Base-by-base conservation (phyloP, 2,797 vertebrate species). In the Sebastes iracundus region DNA sequence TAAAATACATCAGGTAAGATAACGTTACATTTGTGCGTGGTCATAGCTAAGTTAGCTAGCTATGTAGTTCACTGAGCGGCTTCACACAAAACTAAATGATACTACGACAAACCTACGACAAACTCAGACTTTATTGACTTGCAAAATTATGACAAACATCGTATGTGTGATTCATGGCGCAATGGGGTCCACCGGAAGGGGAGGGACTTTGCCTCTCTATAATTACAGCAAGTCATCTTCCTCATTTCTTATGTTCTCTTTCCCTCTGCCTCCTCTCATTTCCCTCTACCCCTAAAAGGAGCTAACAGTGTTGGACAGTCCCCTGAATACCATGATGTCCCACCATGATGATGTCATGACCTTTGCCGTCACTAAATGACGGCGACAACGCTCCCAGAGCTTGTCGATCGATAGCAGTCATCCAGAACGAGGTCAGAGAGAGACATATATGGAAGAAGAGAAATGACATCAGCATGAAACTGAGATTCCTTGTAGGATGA, bases 391-490 rank as follows among this genome's bases (percentile, higher is more conserved):
- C 70, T 72, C 62, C 32, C 49, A 30, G 42, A 83, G 60, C 42
- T 52, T 7, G 30, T 3, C 3, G 75, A 92, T 91, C 61, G 3
- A 92, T 87, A 55, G 61, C 30, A 46, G 70, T 25, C 23, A 23
- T 67, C 71, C n/a, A 67, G 46, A 81, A 61, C 4, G 53, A 82
- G 76, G 89, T 88, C 80, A 85, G 59, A 60, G 58, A n/a, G 59
- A 32, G 9, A 32, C 27, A 32, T 9, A 5, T 53, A 72, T 52
- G 28, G 42, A 75, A 33, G 66, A 69, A 38, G 72, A 71, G 42
- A 80, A 62, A 61, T 46, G 32, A 68, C 5, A 32, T 75, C 38
- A 22, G 64, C 46, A 18, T 25, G 16, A 79, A 87, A 79, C 14
- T 16, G 25, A 86, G 67, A 84, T 68, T 74, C 2, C 23, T 46